Percentiles rank a stretch among this genome's conserved stretches.
phyloP scores from a whole-genome alignment of 2,888 invertebrate genomes.

The Operophtera brumata region DNA sequence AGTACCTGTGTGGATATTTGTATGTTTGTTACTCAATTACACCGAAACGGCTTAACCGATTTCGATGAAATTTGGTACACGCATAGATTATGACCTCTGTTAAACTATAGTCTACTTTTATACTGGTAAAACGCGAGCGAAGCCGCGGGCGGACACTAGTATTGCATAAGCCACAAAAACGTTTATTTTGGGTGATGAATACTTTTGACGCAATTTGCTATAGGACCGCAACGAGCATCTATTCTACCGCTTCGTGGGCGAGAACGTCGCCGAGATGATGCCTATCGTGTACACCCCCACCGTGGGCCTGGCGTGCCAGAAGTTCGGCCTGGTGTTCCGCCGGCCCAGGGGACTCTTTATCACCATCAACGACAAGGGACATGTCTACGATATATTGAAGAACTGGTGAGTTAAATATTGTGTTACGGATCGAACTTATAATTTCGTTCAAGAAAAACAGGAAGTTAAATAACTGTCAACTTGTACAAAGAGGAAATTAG shows the following conservation, averaged over 20 bases:
- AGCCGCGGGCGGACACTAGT: too few species aligned
- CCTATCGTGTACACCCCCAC: conserved; percentile 99
- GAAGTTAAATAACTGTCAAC: too few species aligned
- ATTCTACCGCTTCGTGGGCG: conserved; percentile 94
- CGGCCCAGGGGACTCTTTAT: conserved; percentile 97
- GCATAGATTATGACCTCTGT: too few species aligned
- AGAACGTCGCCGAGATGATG: conserved; percentile 95
- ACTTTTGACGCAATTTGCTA: background rate
- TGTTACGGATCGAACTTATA: too few species aligned
- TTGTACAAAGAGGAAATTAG: background rate
- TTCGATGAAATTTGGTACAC: too few species aligned
- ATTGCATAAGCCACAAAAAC: too few species aligned
- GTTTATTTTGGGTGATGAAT: background rate
- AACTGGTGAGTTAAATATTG: conserved; percentile 91
- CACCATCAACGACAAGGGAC: conserved; percentile 97
- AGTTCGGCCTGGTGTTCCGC: conserved; percentile 95
- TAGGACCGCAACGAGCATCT: conserved; percentile 97
- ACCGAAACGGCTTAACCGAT: too few species aligned
- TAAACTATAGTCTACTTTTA: too few species aligned
- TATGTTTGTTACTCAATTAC: too few species aligned
- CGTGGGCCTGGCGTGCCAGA: conserved; percentile 98
- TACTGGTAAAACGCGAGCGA: too few species aligned
- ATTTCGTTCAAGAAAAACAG: too few species aligned
- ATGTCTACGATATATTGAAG: conserved; percentile 94
- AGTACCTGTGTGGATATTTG: too few species aligned